Conservation (phyloP, 1,140 invertebrate genomes). For the Himalopsyche phryganea region DNA sequence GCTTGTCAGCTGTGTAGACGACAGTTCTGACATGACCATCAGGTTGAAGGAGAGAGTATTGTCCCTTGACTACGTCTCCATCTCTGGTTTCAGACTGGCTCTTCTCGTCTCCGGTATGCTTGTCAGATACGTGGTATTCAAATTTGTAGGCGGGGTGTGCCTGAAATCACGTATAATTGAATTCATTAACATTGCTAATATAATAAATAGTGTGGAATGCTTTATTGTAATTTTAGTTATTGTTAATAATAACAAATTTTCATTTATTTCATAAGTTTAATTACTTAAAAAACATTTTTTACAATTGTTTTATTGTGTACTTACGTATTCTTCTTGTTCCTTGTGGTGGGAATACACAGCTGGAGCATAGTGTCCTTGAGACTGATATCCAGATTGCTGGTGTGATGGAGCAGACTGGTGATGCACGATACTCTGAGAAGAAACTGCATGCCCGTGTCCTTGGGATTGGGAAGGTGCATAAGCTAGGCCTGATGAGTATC, state of each 20-base stretch:
- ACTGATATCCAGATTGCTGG: conserved; percentile 4
- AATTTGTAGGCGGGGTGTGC: conserved; percentile 66
- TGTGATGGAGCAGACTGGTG: conserved; percentile 47
- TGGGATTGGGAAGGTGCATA: neutral
- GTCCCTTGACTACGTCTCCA: conserved; percentile 61
- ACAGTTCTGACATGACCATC: conserved; percentile 57
- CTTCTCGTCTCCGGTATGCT: conserved; percentile 68
- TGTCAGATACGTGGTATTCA: conserved; percentile 70
- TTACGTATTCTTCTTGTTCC: conserved; percentile 13
- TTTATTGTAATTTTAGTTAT: too few relatives aligned
- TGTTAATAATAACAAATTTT: too few relatives aligned
- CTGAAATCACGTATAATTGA: conserved; percentile 36
- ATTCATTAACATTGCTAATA: too few relatives aligned
- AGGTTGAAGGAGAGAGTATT: conserved; percentile 53
- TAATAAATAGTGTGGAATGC: too few relatives aligned
- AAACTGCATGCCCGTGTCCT: conserved; percentile 39
- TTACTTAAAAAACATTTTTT: too few relatives aligned
- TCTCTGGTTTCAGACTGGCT: conserved; percentile 60
- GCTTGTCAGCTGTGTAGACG: conserved; percentile 56
- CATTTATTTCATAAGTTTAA: too few relatives aligned
- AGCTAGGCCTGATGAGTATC: too few relatives aligned
- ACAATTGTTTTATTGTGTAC: neutral
- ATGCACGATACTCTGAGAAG: conserved; percentile 49
- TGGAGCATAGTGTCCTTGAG: too few relatives aligned
- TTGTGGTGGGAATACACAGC: conserved; percentile 3